phyloP scores from a whole-genome alignment of 2,797 vertebrate genomes.

The Spea hammondii region DNA sequence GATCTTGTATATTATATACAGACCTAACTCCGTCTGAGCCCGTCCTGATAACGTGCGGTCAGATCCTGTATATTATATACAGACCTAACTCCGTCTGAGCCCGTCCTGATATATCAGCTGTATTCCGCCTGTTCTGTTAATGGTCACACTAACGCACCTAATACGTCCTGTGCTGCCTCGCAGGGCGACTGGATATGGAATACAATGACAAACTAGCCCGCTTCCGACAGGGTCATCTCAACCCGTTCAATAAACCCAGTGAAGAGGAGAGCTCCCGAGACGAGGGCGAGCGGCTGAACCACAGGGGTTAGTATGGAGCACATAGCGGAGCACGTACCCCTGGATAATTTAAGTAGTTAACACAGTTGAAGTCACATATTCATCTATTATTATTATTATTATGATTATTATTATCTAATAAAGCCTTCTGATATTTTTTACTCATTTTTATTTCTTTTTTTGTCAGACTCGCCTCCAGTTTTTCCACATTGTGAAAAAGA shows the following conservation, averaged over 20 bases:
- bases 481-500: conserved; percentile 66
- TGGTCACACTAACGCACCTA: background rate
- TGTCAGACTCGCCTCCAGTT: conserved; percentile 71
- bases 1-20: too few species aligned
- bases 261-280: conserved; percentile 53
- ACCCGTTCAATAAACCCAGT: conserved; percentile 84
- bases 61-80: too few species aligned
- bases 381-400: too few species aligned
- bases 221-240: conserved; percentile 92
- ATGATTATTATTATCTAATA: too few species aligned
- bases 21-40: too few species aligned
- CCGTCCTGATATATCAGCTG: too few species aligned
- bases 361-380: too few species aligned
- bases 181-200: conserved; percentile 79
- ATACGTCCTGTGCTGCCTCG: conserved; percentile 2
- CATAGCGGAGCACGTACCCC: background rate
- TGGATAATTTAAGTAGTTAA: too few species aligned
- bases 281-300: conserved; percentile 59
- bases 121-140: too few species aligned
- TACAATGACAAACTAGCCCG: conserved; percentile 86
- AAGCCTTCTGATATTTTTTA: background rate
- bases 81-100: too few species aligned
- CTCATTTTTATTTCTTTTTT: background rate
- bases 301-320: conserved; percentile 67
- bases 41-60: too few species aligned